phyloP scores from a whole-genome alignment of 2,888 invertebrate species.

The Therioaphis trifolii region DNA sequence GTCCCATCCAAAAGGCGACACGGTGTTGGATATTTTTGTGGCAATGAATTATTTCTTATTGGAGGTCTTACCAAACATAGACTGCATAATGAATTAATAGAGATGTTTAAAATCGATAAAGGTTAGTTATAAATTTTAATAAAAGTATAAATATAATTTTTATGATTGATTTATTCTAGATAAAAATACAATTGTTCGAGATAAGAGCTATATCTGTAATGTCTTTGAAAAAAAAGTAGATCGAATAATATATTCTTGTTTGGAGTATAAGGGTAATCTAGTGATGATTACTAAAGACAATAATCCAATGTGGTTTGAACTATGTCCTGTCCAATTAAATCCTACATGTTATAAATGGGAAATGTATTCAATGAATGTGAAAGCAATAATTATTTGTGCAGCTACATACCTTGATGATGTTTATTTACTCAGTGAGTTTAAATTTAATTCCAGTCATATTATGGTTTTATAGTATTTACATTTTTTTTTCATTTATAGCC shows the following conservation, averaged over 20 bases:
- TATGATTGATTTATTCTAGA: not conserved
- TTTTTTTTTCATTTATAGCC: not conserved
- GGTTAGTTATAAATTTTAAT: not conserved
- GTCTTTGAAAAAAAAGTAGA: not conserved
- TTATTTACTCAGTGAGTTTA: slow-evolving; percentile 23
- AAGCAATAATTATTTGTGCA: slow-evolving; percentile 9
- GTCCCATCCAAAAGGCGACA: not conserved
- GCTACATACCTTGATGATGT: not conserved
- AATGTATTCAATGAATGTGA: not conserved
- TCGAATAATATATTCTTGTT: not conserved
- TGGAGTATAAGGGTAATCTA: slow-evolving; percentile 1
- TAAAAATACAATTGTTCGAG: not conserved
- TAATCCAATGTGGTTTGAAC: not conserved
- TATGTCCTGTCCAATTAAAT: not conserved
- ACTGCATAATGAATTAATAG: not conserved
- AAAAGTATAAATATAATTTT: too few species aligned
- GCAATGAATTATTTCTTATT: not conserved
- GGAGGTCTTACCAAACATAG: slow-evolving; percentile 15
- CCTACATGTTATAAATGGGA: not conserved
- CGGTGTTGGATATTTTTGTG: slow-evolving; percentile 13
- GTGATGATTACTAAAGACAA: not conserved
- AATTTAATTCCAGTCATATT: not conserved
- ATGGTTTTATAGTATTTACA: not conserved
- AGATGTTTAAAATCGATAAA: not conserved
- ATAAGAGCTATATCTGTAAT: not conserved